Conservation (phyloP, 2,797 vertebrate species). For the Melanotaenia trifasciata region DNA sequence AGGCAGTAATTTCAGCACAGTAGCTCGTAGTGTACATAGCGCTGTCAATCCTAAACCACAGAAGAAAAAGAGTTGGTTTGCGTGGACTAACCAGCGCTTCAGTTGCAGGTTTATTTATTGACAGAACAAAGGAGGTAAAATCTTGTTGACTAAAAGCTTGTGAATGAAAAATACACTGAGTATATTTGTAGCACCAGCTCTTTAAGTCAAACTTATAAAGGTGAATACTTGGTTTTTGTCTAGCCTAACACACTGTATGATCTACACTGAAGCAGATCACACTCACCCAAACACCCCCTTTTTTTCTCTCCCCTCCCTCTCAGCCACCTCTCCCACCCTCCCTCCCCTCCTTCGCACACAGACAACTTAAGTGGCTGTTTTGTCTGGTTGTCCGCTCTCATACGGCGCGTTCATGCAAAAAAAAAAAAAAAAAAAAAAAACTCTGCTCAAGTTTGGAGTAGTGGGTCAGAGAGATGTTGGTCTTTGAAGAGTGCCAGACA, state of each 20-base stretch:
- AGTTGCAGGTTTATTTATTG: not conserved
- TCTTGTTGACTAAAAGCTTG: not conserved
- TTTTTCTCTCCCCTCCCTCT: conserved; percentile 46
- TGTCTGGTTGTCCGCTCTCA: conserved; percentile 87
- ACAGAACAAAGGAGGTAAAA: not conserved
- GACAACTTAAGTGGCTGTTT: conserved; percentile 90
- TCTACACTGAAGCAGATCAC: conserved; percentile 77
- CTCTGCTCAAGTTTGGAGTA: conserved; percentile 85
- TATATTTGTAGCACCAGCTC: conserved; percentile 58
- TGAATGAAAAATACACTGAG: conserved; percentile 9
- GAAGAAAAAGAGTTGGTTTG: not conserved
- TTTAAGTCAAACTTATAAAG: conserved; percentile 62
- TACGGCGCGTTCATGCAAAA: conserved; percentile 83
- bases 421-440: conserved; percentile 71
- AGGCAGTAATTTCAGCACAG: not conserved
- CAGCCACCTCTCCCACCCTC: conserved; percentile 77
- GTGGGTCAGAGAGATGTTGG: conserved; percentile 88
- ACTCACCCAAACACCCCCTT: conserved; percentile 69
- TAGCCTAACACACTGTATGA: conserved; percentile 73
- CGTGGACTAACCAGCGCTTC: not conserved
- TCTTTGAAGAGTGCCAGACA: conserved; percentile 87
- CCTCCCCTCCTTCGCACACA: conserved; percentile 70
- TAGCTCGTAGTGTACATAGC: not conserved
- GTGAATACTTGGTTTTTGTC: conserved; percentile 70
- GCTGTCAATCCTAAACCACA: not conserved